phyloP scores from a whole-genome alignment of 2,113 vertebrate genomes.

The Poecilia latipinna region DNA sequence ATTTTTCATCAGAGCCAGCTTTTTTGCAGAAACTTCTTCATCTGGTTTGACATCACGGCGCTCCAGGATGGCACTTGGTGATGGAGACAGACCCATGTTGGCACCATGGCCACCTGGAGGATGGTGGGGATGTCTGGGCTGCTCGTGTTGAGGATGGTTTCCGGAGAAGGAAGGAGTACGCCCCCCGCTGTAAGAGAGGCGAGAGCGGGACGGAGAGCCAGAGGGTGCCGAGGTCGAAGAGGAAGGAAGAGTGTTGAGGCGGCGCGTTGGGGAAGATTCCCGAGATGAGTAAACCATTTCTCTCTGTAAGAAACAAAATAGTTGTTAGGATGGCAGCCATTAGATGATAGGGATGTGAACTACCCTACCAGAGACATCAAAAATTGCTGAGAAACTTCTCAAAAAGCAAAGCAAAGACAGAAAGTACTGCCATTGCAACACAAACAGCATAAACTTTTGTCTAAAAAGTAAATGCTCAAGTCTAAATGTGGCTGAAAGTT shows the following conservation, averaged over 20 bases:
- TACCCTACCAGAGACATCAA: too few relatives aligned
- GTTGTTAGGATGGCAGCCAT: constrained; percentile 56
- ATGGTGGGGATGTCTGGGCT: constrained; percentile 77
- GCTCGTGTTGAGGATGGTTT: constrained; percentile 81
- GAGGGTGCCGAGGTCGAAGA: constrained; percentile 79
- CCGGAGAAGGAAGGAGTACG: constrained; percentile 92
- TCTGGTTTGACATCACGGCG: constrained; percentile 96
- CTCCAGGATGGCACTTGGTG: constrained; percentile 97
- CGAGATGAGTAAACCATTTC: constrained; percentile 96
- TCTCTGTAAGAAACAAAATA: constrained; percentile 79
- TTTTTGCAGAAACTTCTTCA: constrained; percentile 91
- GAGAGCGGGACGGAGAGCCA: constrained; percentile 91
- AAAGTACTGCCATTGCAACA: too few relatives aligned
- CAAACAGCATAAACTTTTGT: too few relatives aligned
- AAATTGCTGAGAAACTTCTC: too few relatives aligned
- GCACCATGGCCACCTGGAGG: constrained; percentile 80
- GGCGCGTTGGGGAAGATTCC: constrained; percentile 95
- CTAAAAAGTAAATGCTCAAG: too few relatives aligned
- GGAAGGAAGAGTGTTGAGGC: constrained; percentile 91
- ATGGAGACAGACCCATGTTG: constrained; percentile 86
- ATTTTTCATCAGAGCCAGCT: constrained; percentile 93
- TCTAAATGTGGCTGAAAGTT: too few relatives aligned
- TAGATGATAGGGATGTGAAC: constrained; percentile 5
- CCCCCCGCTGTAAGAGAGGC: constrained; percentile 91
- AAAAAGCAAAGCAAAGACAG: too few relatives aligned